Evolutionary conservation across 2,113 vertebrate species (phyloP).

Genomic region (Apteryx owenii): DNA sequence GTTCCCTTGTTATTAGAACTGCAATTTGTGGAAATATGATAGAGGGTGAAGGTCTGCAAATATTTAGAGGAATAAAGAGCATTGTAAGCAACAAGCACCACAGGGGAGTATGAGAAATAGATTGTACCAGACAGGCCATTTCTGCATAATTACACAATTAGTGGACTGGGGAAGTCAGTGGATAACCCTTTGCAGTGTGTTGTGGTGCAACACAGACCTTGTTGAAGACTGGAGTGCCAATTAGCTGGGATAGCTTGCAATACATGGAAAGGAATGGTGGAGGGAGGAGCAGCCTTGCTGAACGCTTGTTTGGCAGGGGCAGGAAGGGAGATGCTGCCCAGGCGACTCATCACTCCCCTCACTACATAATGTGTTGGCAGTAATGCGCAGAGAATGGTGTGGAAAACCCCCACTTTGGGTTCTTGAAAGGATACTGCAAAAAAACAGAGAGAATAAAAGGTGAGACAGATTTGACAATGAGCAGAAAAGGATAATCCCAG

Average conservation of each 20-base stretch:
- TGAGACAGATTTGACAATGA: background rate
- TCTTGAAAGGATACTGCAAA: background rate
- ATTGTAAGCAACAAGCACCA: slow-evolving; percentile 71
- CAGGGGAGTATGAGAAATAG: slow-evolving; percentile 67
- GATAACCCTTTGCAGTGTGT: slow-evolving; percentile 60
- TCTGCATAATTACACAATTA: slow-evolving; percentile 73
- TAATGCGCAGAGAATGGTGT: accelerated
- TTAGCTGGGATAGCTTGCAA: background rate
- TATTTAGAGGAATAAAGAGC: slow-evolving; percentile 71
- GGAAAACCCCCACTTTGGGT: accelerated
- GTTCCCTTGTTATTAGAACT: slow-evolving; percentile 64
- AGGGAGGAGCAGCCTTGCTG: background rate
- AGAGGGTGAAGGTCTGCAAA: slow-evolving; percentile 70
- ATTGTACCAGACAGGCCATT: slow-evolving; percentile 67
- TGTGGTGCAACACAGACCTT: background rate
- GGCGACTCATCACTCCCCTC: accelerated
- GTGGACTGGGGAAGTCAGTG: slow-evolving; percentile 42
- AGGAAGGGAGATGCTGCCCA: background rate
- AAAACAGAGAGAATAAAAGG: background rate
- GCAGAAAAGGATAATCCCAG: slow-evolving; percentile 66
- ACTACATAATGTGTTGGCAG: accelerated
- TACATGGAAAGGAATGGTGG: background rate
- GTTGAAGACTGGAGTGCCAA: background rate
- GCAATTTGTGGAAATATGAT: slow-evolving; percentile 70
- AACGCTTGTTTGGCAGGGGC: background rate